These are phyloP conservation scores for Lophius americanus DNA, from an alignment of 2,797 vertebrate species.

Conservation along the genomic window DNA sequence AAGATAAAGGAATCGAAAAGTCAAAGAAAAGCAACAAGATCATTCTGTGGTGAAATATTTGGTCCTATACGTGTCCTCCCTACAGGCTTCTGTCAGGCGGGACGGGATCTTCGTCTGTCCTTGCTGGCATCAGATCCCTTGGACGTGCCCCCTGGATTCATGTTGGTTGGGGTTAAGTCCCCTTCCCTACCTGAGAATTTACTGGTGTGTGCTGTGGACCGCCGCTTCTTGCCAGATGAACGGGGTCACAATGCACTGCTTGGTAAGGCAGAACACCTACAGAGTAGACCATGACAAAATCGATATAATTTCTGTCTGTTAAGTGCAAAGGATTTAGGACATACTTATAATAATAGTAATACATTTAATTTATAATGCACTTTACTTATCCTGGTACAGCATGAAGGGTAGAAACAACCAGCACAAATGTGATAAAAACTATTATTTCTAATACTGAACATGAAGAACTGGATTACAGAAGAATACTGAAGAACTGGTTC, in stretches of 20 bases:
- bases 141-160: slow-evolving; percentile 90
- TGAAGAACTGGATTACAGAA: background rate
- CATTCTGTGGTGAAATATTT: background rate
- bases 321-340: no score
- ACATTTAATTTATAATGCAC: no score
- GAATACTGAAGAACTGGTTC: background rate
- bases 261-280: slow-evolving; percentile 83
- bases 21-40: background rate
- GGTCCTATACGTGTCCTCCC: background rate
- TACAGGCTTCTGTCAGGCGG: slow-evolving; percentile 93
- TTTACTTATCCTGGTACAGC: no score
- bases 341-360: no score
- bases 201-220: slow-evolving; percentile 94
- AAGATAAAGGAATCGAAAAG: background rate
- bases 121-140: slow-evolving; percentile 87
- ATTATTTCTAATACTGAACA: background rate
- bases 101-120: slow-evolving; percentile 91
- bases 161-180: slow-evolving; percentile 92
- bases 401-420: no score
- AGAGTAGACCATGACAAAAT: background rate
- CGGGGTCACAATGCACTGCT: slow-evolving; percentile 91
- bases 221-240: slow-evolving; percentile 94
- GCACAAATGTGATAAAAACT: background rate
- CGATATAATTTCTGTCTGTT: background rate
- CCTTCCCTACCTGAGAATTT: slow-evolving; percentile 89